A percentile compares a stretch with the other conserved stretches of the same genome.
Conservation (phyloP, 2,888 invertebrate genomes). For the Acrocyrtus sp. region DNA sequence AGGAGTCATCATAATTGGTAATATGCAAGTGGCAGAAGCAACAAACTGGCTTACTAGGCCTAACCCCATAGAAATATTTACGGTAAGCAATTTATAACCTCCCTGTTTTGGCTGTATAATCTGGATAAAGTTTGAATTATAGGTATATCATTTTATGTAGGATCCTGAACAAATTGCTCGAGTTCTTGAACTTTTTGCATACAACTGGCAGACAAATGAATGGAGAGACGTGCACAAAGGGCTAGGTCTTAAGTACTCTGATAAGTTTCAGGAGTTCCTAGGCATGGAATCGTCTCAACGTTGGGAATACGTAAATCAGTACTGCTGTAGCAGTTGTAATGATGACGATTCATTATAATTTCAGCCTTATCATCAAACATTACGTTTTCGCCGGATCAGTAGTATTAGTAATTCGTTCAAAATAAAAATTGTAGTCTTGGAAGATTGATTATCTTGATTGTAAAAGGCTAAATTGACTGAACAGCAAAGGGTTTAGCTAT, state of each 20-base stretch:
- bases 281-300: conserved; percentile 46
- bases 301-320: conserved; percentile 48
- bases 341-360: no score
- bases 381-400: no score
- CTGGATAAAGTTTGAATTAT: background rate
- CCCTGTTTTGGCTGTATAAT: background rate
- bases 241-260: conserved; percentile 52
- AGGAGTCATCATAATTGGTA: conserved; percentile 67
- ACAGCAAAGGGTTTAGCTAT: no score
- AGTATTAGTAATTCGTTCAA: no score
- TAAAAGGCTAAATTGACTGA: no score
- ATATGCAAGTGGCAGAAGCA: conserved; percentile 52
- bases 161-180: conserved; percentile 39
- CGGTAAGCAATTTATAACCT: conserved; percentile 14
- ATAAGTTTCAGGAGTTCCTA: conserved; percentile 55
- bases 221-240: conserved; percentile 57
- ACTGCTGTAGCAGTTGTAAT: no score
- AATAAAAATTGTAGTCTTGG: no score
- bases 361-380: no score
- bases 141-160: conserved; percentile 40
- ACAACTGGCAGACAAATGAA: conserved; percentile 55
- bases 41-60: conserved; percentile 24
- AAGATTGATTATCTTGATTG: no score
- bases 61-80: conserved; percentile 35
- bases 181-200: conserved; percentile 56